These are phyloP conservation scores for Scaptomyza parva DNA, from an alignment of 2,888 invertebrate genomes.

Conservation along the genomic window DNA sequence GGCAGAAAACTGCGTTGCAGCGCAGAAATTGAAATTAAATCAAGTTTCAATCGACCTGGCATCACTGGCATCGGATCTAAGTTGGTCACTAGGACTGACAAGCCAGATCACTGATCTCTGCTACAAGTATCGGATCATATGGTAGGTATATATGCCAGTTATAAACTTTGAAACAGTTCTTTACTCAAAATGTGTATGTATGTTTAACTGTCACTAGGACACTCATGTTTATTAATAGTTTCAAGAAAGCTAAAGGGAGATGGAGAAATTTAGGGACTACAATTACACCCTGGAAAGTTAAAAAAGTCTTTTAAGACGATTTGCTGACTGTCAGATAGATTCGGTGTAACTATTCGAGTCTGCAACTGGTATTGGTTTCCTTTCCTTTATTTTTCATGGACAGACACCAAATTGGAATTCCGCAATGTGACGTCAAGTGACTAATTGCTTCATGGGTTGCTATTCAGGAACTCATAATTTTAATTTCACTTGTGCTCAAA, in stretches of 20 bases:
- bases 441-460: constrained; percentile 23
- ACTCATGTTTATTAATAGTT: constrained; percentile 62
- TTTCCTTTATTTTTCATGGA: constrained; percentile 14
- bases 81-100: constrained; percentile 66
- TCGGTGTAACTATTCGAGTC: constrained; percentile 37
- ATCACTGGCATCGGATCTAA: constrained; percentile 35
- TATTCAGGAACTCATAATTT: constrained; percentile 36
- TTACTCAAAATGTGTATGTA: constrained; percentile 4
- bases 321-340: constrained; percentile 53
- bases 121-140: not conserved
- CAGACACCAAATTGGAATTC: constrained; percentile 31
- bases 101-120: constrained; percentile 11
- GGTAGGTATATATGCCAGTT: constrained; percentile 4
- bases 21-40: constrained; percentile 64
- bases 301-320: constrained; percentile 64
- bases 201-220: constrained; percentile 34
- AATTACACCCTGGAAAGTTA: constrained; percentile 10
- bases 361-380: constrained; percentile 5
- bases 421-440: constrained; percentile 32
- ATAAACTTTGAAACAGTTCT: not conserved
- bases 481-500: not conserved
- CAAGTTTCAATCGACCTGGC: constrained; percentile 56
- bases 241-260: not conserved
- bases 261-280: not conserved
- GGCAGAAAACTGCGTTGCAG: constrained; percentile 45